phyloP scores from a whole-genome alignment of 2,113 vertebrate species.

The Pandion haliaetus region DNA sequence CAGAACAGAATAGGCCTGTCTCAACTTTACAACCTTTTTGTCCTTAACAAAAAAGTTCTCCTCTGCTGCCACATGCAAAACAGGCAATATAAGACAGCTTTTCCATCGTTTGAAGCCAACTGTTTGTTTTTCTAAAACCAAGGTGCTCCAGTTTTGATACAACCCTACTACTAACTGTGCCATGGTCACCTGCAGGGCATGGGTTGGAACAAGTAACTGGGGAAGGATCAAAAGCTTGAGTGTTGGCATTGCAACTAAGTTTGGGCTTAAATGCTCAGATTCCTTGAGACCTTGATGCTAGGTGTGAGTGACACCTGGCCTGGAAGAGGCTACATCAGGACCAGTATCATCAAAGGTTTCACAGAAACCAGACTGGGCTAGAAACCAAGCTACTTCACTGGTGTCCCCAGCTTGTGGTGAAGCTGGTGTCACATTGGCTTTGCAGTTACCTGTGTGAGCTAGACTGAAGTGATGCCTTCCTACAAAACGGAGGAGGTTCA shows the following conservation, averaged over 20 bases:
- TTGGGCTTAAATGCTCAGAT: neutral
- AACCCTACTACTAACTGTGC: neutral
- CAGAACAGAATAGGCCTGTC: neutral
- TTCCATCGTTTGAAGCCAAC: neutral
- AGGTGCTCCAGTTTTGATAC: neutral
- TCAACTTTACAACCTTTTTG: neutral
- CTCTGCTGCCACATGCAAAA: neutral
- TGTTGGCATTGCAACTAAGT: neutral
- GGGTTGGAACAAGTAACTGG: neutral
- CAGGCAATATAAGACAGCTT: neutral
- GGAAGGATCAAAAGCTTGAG: neutral
- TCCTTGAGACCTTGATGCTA: neutral
- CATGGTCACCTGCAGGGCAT: neutral
- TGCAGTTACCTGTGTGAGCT: neutral
- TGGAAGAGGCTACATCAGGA: neutral
- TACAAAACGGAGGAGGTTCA: neutral
- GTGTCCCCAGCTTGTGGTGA: neutral
- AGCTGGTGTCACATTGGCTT: neutral
- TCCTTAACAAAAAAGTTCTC: neutral
- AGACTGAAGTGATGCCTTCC: neutral
- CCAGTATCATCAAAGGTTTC: neutral
- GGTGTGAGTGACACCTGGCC: neutral
- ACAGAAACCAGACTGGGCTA: neutral
- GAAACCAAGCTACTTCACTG: neutral
- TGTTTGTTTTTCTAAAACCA: neutral